A percentile compares a stretch with the other conserved stretches of the same genome.
phyloP scores from a whole-genome alignment of 2,888 invertebrate genomes.

The Phengaris alcon region DNA sequence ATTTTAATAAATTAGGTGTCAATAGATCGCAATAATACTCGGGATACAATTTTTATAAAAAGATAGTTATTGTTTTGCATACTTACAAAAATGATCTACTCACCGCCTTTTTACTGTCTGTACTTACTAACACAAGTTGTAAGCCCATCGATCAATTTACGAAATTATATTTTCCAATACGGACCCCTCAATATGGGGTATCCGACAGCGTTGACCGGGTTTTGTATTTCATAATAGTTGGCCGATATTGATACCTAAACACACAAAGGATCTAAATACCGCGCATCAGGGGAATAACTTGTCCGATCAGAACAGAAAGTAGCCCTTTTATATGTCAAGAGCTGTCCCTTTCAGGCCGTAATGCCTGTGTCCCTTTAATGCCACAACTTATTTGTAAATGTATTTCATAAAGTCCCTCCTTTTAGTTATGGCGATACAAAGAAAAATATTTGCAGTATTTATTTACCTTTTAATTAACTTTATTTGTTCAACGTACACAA shows the following conservation, averaged over 20 bases:
- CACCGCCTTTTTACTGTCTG: too few relatives aligned
- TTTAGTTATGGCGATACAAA: not conserved
- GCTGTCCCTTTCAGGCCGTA: constrained; percentile 4
- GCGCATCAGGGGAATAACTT: constrained; percentile 14
- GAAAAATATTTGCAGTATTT: constrained; percentile 5
- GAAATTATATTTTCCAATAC: not conserved
- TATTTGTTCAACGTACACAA: too few relatives aligned
- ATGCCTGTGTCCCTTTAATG: constrained; percentile 15
- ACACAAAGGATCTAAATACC: constrained; percentile 18
- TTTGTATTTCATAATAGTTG: constrained; percentile 4
- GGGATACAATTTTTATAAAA: too few relatives aligned
- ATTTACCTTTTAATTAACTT: not conserved
- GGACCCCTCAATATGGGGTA: not conserved
- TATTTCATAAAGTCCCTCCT: not conserved
- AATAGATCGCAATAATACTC: too few relatives aligned
- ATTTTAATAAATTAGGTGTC: too few relatives aligned
- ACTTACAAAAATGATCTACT: too few relatives aligned
- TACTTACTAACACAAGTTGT: too few relatives aligned
- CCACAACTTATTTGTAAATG: constrained; percentile 6
- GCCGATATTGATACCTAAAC: constrained; percentile 8
- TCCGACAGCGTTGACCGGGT: not conserved
- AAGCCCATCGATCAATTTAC: not conserved
- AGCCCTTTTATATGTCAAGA: constrained; percentile 24
- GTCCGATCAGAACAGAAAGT: constrained; percentile 8
- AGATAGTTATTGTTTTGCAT: too few relatives aligned